Percentiles rank a stretch among this genome's conserved stretches.
Conservation (phyloP, 2,113 vertebrate genomes). For the Vireo altiloquus region DNA sequence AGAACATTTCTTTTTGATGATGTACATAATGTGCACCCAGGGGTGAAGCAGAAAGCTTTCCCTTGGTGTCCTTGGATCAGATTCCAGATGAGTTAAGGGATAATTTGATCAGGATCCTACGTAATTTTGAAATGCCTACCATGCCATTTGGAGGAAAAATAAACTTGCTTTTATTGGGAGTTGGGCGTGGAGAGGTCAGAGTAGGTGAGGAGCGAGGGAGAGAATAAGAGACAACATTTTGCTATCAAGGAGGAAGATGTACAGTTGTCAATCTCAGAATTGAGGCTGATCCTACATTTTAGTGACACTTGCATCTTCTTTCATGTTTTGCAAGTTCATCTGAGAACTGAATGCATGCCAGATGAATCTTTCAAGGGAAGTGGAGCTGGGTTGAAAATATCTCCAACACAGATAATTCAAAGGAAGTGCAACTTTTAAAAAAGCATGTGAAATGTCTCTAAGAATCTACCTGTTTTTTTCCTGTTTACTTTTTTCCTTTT, state of each 20-base stretch:
- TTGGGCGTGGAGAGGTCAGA: neutral
- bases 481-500: neutral
- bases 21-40: neutral
- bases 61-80: neutral
- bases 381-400: neutral
- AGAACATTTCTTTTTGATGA: neutral
- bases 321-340: conserved; percentile 21
- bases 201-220: neutral
- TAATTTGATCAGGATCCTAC: neutral
- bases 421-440: conserved; percentile 27
- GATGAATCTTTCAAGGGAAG: conserved; percentile 46
- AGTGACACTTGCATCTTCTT: neutral
- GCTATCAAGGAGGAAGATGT: neutral
- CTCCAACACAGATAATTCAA: conserved; percentile 21
- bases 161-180: neutral
- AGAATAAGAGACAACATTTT: neutral
- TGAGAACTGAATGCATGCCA: neutral
- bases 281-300: neutral
- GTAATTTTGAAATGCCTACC: neutral
- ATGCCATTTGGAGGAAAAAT: neutral
- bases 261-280: neutral
- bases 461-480: conserved; percentile 30
- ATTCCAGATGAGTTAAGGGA: neutral
- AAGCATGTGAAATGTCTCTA: neutral
- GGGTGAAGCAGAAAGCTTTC: neutral